These are phyloP conservation scores for Bombus haemorrhoidalis DNA, from an alignment of 1,140 invertebrate genomes.

Conservation along the genomic window DNA sequence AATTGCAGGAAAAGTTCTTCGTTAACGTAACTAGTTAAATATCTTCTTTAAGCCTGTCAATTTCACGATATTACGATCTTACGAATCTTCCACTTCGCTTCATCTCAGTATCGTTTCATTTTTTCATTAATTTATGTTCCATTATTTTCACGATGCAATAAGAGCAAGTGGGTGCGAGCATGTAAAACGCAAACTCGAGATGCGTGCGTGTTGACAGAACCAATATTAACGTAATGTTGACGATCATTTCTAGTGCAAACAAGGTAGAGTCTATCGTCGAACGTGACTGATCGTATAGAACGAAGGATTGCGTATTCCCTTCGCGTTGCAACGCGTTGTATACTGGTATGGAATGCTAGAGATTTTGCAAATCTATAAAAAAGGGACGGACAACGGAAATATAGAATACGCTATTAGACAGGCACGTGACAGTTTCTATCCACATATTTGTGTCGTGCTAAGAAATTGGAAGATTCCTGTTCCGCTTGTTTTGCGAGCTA, in stretches of 20 bases:
- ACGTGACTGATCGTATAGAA: slow-evolving; percentile 53
- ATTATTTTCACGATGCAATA: neutral
- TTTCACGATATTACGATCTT: neutral
- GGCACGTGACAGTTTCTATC: neutral
- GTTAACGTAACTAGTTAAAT: neutral
- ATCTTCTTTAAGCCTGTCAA: neutral
- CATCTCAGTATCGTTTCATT: neutral
- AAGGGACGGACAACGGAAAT: neutral
- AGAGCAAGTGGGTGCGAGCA: neutral
- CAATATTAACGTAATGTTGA: slow-evolving; percentile 61
- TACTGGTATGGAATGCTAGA: neutral
- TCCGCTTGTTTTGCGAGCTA: neutral
- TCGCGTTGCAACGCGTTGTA: slow-evolving; percentile 4
- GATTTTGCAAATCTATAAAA: neutral
- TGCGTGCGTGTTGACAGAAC: slow-evolving; percentile 38
- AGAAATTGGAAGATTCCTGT: neutral
- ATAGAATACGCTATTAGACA: neutral
- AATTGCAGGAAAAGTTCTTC: neutral
- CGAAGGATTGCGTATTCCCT: slow-evolving; percentile 38
- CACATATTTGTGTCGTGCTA: neutral
- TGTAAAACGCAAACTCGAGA: slow-evolving; percentile 37
- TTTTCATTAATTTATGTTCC: neutral
- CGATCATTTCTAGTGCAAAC: slow-evolving; percentile 61
- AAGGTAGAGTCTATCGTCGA: slow-evolving; percentile 33
- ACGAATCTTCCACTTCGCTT: neutral